Evolutionary conservation across 2,888 invertebrate genomes (phyloP).

Genomic region (Ochropleura plecta): DNA sequence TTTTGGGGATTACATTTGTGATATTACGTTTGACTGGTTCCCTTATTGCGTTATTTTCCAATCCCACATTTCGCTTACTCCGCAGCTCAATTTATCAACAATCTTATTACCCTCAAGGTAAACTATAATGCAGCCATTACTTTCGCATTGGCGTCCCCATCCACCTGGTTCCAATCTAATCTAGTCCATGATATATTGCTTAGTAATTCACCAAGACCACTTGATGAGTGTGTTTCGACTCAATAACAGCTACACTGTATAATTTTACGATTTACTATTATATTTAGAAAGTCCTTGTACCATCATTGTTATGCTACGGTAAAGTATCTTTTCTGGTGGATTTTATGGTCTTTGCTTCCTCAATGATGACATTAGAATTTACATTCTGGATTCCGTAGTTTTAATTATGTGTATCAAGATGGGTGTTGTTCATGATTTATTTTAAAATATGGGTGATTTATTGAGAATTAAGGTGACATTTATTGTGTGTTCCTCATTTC

Average conservation of each 20-base stretch:
- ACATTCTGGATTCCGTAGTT: slow-evolving; percentile 51
- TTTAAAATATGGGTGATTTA: slow-evolving; percentile 24
- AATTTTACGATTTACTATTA: slow-evolving; percentile 66
- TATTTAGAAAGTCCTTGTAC: slow-evolving; percentile 68
- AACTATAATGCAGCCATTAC: slow-evolving; percentile 59
- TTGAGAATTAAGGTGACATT: slow-evolving; percentile 28
- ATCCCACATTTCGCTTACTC: slow-evolving; percentile 16
- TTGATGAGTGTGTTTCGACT: slow-evolving; percentile 61
- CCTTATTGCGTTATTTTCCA: slow-evolving; percentile 4
- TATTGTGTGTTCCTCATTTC: slow-evolving; percentile 32
- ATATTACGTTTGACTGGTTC: not conserved
- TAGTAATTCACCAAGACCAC: slow-evolving; percentile 63
- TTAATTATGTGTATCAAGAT: slow-evolving; percentile 47
- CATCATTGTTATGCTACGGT: slow-evolving; percentile 59
- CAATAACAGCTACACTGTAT: slow-evolving; percentile 59
- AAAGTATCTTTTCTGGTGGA: slow-evolving; percentile 56
- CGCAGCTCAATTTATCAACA: slow-evolving; percentile 26
- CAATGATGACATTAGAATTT: slow-evolving; percentile 48
- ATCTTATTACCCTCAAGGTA: slow-evolving; percentile 56
- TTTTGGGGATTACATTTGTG: not conserved
- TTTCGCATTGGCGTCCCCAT: slow-evolving; percentile 51
- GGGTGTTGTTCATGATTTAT: not conserved
- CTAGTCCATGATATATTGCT: slow-evolving; percentile 61
- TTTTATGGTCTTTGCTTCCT: slow-evolving; percentile 58
- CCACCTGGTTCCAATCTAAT: slow-evolving; percentile 62